These are phyloP conservation scores for Trimorus sp. DNA, from an alignment of 2,888 invertebrate species.

Conservation along the genomic window DNA sequence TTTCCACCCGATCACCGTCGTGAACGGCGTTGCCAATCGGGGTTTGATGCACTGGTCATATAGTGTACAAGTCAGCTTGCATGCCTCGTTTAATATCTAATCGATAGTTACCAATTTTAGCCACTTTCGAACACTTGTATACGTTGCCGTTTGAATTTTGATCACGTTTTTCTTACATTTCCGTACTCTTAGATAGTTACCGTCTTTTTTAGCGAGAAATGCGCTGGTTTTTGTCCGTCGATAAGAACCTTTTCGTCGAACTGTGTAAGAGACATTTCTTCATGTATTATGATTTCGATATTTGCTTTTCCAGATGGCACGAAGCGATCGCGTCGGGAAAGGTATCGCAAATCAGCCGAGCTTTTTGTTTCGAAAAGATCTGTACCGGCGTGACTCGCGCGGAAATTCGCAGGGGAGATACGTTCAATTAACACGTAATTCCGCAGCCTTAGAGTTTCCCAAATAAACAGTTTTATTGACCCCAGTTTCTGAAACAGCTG, in stretches of 20 bases:
- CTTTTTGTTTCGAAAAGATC: conserved; percentile 4
- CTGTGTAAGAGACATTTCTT: too few species aligned
- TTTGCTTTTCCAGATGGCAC: conserved; percentile 9
- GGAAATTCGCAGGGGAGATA: conserved; percentile 28
- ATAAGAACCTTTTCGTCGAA: too few species aligned
- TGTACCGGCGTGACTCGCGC: not conserved
- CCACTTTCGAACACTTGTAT: conserved; percentile 10
- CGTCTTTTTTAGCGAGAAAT: too few species aligned
- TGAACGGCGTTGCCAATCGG: conserved; percentile 4
- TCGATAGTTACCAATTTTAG: conserved; percentile 28
- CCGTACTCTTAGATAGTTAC: conserved; percentile 16
- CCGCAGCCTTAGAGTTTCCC: conserved; percentile 24
- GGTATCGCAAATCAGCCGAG: conserved; percentile 8
- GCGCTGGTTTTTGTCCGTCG: too few species aligned
- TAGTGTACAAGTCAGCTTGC: conserved; percentile 40
- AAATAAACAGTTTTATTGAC: conserved; percentile 46
- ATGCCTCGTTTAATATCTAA: conserved; percentile 41
- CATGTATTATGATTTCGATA: too few species aligned
- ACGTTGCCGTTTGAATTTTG: not conserved
- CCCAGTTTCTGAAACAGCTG: conserved; percentile 37
- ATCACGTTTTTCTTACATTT: not conserved
- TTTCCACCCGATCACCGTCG: conserved; percentile 7
- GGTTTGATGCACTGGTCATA: conserved; percentile 31
- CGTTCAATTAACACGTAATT: conserved; percentile 40
- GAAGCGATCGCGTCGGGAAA: not conserved